A percentile compares a stretch with the other conserved stretches of the same genome.
Evolutionary conservation across 2,888 invertebrate genomes (phyloP).

Genomic region (Pollenia angustigena): DNA sequence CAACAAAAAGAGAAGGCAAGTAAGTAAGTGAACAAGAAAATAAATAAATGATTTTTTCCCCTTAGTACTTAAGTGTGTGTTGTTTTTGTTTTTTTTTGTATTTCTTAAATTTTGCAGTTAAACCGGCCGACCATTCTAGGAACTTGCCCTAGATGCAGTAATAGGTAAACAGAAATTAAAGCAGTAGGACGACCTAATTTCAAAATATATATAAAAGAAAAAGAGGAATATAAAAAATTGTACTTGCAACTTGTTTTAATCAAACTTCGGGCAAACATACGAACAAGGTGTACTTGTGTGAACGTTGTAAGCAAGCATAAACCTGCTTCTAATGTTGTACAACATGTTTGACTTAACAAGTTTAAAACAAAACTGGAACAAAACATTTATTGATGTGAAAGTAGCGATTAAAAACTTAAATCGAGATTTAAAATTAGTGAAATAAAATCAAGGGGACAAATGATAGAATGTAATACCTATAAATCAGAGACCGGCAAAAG

Average conservation of each 20-base stretch:
- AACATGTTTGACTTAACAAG: not conserved
- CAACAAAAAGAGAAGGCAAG: not conserved
- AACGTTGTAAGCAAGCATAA: not conserved
- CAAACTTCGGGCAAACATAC: not conserved
- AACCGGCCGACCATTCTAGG: slow-evolving; percentile 81
- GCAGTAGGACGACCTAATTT: slow-evolving; percentile 77
- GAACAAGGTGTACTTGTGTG: not conserved
- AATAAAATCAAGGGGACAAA: no score
- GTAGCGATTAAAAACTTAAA: no score
- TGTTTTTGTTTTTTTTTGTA: not conserved
- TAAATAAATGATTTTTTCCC: not conserved
- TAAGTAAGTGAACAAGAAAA: not conserved
- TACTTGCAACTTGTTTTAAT: not conserved
- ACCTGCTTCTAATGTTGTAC: not conserved
- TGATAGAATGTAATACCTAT: no score
- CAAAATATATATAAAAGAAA: slow-evolving; percentile 9
- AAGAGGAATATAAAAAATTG: not conserved
- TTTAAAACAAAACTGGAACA: no score
- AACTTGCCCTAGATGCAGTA: slow-evolving; percentile 83
- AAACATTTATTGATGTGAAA: no score
- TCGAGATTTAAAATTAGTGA: no score
- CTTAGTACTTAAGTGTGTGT: slow-evolving; percentile 15
- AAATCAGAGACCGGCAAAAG: no score
- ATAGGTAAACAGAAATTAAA: slow-evolving; percentile 78
- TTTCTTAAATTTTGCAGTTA: slow-evolving; percentile 37